phyloP scores from a whole-genome alignment of 2,888 invertebrate genomes.

The Ormia ochracea region DNA sequence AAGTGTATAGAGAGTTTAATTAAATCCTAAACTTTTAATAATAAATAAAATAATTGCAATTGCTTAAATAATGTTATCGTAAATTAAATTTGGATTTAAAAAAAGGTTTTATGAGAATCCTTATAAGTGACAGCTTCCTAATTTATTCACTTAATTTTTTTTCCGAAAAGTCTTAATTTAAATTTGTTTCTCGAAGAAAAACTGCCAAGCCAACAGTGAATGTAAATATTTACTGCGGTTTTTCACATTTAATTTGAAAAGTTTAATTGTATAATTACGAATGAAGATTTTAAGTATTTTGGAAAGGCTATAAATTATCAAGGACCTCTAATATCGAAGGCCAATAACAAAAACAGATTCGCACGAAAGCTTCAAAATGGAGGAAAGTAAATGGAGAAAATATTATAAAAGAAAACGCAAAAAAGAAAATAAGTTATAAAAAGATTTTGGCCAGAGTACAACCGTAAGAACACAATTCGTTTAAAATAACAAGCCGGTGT shows the following conservation, averaged over 20 bases:
- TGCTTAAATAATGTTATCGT: too few relatives aligned
- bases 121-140: too few relatives aligned
- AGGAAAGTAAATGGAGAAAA: not conserved
- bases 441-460: not conserved
- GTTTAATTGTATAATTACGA: not conserved
- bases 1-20: too few relatives aligned
- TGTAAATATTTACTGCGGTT: not conserved
- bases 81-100: too few relatives aligned
- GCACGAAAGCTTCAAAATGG: not conserved
- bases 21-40: too few relatives aligned
- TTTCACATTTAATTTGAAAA: not conserved
- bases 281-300: not conserved
- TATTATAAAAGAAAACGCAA: not conserved
- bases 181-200: not conserved
- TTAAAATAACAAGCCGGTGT: conserved; percentile 64
- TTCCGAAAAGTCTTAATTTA: conserved; percentile 11
- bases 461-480: not conserved
- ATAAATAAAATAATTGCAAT: too few relatives aligned
- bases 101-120: too few relatives aligned
- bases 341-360: not conserved
- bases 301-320: not conserved
- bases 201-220: not conserved
- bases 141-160: too few relatives aligned
- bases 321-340: conserved; percentile 1
- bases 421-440: conserved; percentile 15